Conservation (phyloP, 2,797 vertebrate genomes). For the Channa striata region DNA sequence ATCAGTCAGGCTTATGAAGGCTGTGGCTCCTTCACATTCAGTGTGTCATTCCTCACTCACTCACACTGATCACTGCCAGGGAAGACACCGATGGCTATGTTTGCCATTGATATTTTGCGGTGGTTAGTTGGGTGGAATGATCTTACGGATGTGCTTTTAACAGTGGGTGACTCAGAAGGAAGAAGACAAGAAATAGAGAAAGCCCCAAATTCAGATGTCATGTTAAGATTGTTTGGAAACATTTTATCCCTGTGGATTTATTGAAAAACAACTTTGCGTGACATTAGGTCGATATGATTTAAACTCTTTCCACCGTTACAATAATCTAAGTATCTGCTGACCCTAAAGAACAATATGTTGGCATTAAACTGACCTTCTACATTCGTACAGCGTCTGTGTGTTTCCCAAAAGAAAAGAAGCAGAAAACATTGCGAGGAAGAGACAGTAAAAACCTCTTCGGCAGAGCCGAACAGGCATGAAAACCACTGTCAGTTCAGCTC, state of each 20-base stretch:
- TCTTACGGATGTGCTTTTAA: background rate
- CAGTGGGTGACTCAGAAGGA: too few species aligned
- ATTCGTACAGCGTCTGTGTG: background rate
- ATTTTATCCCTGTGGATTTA: background rate
- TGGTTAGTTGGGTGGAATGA: background rate
- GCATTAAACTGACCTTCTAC: background rate
- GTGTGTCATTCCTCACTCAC: constrained; percentile 4
- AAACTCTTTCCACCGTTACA: constrained; percentile 11
- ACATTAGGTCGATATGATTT: background rate
- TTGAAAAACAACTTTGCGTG: constrained; percentile 1
- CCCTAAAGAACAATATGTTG: background rate
- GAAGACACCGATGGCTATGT: background rate
- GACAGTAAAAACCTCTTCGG: constrained; percentile 1
- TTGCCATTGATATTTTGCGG: too few species aligned
- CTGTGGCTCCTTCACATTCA: constrained; percentile 3
- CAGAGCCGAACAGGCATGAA: constrained; percentile 34
- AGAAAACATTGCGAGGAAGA: constrained; percentile 8
- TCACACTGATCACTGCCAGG: background rate
- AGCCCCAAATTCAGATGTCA: background rate
- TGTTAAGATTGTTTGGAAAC: background rate
- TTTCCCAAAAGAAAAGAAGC: constrained; percentile 7
- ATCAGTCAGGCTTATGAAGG: constrained; percentile 41
- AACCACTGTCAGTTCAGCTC: constrained; percentile 32
- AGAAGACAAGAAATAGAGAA: background rate
- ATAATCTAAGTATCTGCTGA: background rate